phyloP scores from a whole-genome alignment of 2,113 vertebrate species.

The Todiramphus saurophagus region DNA sequence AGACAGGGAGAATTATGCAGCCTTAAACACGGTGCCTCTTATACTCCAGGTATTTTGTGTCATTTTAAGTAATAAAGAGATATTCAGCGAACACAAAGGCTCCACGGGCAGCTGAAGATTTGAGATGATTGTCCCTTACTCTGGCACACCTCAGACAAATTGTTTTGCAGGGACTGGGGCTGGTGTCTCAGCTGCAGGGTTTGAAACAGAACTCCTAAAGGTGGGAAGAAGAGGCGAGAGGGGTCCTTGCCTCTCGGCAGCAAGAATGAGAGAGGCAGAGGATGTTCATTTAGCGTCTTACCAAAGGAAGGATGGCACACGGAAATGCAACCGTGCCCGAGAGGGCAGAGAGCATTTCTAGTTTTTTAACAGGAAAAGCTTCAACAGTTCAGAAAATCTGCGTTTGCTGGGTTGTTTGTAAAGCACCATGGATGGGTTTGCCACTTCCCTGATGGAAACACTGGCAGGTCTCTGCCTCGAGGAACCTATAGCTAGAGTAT shows the following conservation, averaged over 20 bases:
- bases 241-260: not conserved
- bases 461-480: conserved; percentile 18
- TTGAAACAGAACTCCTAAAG: not conserved
- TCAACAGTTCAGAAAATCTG: not conserved
- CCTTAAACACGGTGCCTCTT: not conserved
- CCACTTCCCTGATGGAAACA: conserved; percentile 5
- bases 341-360: not conserved
- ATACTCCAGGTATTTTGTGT: not conserved
- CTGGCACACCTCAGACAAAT: not conserved
- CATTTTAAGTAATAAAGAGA: not conserved
- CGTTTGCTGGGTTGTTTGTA: not conserved
- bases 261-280: not conserved
- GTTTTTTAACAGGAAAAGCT: not conserved
- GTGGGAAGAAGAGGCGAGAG: not conserved
- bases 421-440: not conserved
- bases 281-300: not conserved
- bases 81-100: not conserved
- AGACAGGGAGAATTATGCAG: not conserved
- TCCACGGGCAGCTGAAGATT: not conserved
- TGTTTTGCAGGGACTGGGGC: not conserved
- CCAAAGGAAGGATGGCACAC: not conserved
- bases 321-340: not conserved
- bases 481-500: not conserved
- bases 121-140: not conserved
- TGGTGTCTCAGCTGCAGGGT: not conserved